Conservation (phyloP, 2,797 vertebrate genomes). For the Ceyx erithaca region DNA sequence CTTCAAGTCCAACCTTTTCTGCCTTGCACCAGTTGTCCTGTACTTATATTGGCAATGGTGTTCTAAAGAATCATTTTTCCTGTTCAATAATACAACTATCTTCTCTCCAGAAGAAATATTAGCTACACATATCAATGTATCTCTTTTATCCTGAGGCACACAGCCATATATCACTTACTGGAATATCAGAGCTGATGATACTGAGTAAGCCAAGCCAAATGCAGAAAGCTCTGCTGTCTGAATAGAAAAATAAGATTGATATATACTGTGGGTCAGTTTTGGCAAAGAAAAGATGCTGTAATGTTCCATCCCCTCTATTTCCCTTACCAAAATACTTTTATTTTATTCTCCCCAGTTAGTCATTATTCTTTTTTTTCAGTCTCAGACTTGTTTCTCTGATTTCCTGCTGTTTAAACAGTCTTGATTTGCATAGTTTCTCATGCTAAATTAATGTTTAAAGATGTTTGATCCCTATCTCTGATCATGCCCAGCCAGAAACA, state of each 20-base stretch:
- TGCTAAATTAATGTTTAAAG: slow-evolving; percentile 1
- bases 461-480: background rate
- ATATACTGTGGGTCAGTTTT: background rate
- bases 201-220: slow-evolving; percentile 21
- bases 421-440: background rate
- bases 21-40: background rate
- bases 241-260: slow-evolving; percentile 1
- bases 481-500: background rate
- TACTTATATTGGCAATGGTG: background rate
- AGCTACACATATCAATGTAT: background rate
- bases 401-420: background rate
- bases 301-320: background rate
- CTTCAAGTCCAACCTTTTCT: background rate
- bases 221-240: slow-evolving; percentile 12
- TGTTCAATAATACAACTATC: background rate
- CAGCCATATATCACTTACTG: background rate
- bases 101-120: background rate
- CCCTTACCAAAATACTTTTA: background rate
- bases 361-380: background rate
- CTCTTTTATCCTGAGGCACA: background rate
- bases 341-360: background rate
- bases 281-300: background rate
- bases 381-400: background rate
- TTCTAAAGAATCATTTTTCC: background rate
- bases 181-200: slow-evolving; percentile 17